Conservation (phyloP, 2,113 vertebrate species). For the Vulpes lagopus region DNA sequence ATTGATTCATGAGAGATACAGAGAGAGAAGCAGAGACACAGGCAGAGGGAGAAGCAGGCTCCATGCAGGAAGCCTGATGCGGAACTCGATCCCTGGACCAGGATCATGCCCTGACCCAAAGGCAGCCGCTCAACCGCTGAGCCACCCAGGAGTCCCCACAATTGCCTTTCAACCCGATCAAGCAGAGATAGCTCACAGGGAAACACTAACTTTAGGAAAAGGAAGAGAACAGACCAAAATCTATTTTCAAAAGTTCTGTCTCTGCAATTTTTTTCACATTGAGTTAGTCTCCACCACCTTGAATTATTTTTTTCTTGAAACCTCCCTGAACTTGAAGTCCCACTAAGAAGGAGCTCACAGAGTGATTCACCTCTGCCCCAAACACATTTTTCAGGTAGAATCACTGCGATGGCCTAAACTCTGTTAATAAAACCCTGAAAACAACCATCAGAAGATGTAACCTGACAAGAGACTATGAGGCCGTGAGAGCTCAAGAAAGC, state of each 20-base stretch:
- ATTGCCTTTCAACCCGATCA: neutral
- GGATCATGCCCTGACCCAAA: no score
- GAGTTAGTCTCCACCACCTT: slow-evolving; percentile 8
- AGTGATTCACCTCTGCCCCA: slow-evolving; percentile 23
- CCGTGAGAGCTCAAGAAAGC: neutral
- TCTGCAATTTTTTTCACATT: neutral
- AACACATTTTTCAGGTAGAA: neutral
- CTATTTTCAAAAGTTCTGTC: neutral
- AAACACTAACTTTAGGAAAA: neutral
- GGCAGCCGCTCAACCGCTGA: no score
- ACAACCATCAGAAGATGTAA: neutral
- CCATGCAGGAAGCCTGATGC: no score
- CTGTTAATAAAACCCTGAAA: slow-evolving; percentile 5
- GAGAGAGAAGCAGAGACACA: no score
- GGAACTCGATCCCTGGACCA: no score
- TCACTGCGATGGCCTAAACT: neutral
- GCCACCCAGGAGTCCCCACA: neutral
- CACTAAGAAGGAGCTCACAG: neutral
- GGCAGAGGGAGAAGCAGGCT: no score
- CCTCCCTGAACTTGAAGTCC: slow-evolving; percentile 1
- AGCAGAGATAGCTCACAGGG: neutral
- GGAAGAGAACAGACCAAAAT: neutral
- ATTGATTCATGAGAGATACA: no score
- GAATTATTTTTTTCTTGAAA: slow-evolving; percentile 46
- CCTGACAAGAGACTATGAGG: neutral